Evolutionary conservation across 2,113 vertebrate genomes (phyloP).

Genomic region (Grantiella picta): DNA sequence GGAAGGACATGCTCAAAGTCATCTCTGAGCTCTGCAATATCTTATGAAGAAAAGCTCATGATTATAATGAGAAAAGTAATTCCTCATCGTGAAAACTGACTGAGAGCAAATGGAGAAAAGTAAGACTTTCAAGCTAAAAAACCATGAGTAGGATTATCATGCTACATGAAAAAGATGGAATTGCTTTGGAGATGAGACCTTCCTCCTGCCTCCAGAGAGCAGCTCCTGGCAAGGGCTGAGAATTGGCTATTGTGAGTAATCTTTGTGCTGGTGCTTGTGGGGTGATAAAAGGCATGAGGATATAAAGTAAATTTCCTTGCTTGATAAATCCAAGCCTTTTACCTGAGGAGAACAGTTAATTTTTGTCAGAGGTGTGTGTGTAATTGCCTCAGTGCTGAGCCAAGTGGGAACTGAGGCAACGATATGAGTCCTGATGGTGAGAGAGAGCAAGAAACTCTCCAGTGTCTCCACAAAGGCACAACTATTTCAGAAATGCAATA

Average conservation of each 20-base stretch:
- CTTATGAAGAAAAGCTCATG: conserved; percentile 18
- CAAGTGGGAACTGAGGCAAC: background rate
- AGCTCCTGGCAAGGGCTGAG: background rate
- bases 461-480: background rate
- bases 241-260: background rate
- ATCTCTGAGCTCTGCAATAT: background rate
- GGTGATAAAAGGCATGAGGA: background rate
- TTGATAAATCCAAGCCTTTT: background rate
- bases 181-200: background rate
- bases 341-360: background rate
- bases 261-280: background rate
- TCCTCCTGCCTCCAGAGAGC: background rate
- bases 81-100: background rate
- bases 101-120: background rate
- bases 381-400: background rate
- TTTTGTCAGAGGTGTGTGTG: background rate
- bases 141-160: background rate
- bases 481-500: background rate
- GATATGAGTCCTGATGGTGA: rapidly evolving
- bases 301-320: background rate
- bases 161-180: background rate
- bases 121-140: background rate
- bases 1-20: conserved; percentile 15
- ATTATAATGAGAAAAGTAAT: conserved; percentile 42
- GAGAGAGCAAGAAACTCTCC: background rate